Conservation (phyloP, 2,113 vertebrate species). For the Oncorhynchus mykiss region DNA sequence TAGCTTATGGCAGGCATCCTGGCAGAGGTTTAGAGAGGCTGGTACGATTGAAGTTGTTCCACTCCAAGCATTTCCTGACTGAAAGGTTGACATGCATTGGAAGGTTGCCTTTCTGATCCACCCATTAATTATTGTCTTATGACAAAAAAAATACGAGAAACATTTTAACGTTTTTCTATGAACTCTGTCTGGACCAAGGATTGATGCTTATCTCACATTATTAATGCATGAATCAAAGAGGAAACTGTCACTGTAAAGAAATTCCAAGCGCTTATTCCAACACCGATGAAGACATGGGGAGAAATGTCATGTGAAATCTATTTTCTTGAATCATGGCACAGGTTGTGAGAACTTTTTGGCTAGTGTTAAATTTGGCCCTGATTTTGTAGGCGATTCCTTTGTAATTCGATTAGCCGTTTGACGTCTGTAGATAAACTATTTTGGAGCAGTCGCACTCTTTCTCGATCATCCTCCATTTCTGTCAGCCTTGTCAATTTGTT, state of each 20-base stretch:
- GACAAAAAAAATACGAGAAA: neutral
- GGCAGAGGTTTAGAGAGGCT: conserved; percentile 26
- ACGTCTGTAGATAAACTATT: neutral
- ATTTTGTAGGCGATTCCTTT: neutral
- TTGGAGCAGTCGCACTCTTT: neutral
- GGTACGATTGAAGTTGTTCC: conserved; percentile 5
- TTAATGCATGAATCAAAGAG: neutral
- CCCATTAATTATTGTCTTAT: conserved; percentile 19
- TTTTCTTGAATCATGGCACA: neutral
- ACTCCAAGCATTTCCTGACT: conserved; percentile 21
- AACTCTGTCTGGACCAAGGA: neutral
- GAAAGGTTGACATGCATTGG: conserved; percentile 9
- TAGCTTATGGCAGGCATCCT: conserved; percentile 19
- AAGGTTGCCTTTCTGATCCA: conserved; percentile 19
- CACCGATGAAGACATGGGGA: neutral
- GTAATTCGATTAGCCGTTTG: neutral
- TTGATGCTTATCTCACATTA: neutral
- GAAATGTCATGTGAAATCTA: too few relatives aligned
- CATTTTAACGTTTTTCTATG: conserved; percentile 1
- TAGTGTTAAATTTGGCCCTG: neutral
- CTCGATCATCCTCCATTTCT: neutral
- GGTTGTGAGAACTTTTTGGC: neutral
- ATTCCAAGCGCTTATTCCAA: neutral
- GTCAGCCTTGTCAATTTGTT: neutral
- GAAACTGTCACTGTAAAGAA: neutral